Conservation (phyloP, 2,888 invertebrate genomes). For the Hoplodrina blanda region DNA sequence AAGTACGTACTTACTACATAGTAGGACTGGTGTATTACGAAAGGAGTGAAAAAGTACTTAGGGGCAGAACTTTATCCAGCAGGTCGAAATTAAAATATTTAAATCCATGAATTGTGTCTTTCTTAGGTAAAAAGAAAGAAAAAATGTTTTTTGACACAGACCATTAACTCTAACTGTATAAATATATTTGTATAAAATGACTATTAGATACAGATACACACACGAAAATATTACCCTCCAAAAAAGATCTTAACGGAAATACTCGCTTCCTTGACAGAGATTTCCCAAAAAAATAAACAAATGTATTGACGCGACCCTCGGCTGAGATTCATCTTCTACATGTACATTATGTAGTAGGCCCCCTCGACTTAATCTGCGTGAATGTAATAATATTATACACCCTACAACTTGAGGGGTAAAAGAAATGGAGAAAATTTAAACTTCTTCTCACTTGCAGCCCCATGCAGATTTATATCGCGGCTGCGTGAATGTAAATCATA, state of each 20-base stretch:
- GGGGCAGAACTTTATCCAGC: neutral
- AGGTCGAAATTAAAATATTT: neutral
- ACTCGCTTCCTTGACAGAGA: conserved; percentile 30
- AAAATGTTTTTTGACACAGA: no score
- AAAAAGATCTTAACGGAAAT: conserved; percentile 31
- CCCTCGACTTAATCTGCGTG: conserved; percentile 58
- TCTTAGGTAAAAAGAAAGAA: no score
- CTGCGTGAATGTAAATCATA: conserved; percentile 30
- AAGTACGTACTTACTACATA: neutral
- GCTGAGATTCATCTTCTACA: conserved; percentile 53
- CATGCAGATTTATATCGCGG: conserved; percentile 1
- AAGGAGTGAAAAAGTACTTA: neutral
- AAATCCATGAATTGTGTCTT: no score
- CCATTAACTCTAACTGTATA: no score
- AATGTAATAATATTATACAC: conserved; percentile 60
- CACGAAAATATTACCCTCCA: conserved; percentile 20
- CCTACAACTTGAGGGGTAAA: conserved; percentile 51
- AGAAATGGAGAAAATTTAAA: conserved; percentile 39
- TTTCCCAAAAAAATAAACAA: conserved; percentile 52
- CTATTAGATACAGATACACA: conserved; percentile 16
- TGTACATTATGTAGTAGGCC: conserved; percentile 53
- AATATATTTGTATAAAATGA: conserved; percentile 4
- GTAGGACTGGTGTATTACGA: neutral
- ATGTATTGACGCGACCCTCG: conserved; percentile 55
- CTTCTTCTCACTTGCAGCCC: conserved; percentile 43